Evolutionary conservation across 2,113 vertebrate species (phyloP).

Genomic region (Elgaria multicarinata): DNA sequence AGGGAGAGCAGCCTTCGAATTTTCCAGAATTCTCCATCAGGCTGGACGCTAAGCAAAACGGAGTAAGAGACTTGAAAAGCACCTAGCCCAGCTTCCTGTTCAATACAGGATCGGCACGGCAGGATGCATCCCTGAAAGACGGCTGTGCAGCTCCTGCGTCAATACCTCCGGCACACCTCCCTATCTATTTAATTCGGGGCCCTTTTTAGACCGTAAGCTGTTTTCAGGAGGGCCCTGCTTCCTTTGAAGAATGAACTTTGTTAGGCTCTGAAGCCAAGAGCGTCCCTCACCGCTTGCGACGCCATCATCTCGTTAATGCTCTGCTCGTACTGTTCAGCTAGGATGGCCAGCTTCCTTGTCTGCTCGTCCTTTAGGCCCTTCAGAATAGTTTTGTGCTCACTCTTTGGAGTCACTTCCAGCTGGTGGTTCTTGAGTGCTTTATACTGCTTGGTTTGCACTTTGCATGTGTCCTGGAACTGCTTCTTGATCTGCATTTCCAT

Average conservation of each 20-base stretch:
- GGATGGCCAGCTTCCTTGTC: constrained; percentile 97
- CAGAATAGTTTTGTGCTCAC: constrained; percentile 97
- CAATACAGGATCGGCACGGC: background rate
- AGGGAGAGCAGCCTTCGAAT: too few relatives aligned
- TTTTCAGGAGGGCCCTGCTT: background rate
- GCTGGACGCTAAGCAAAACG: too few relatives aligned
- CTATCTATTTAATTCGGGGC: background rate
- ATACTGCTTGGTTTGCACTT: constrained; percentile 99
- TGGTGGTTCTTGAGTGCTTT: constrained; percentile 99
- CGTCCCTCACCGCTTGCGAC: constrained; percentile 90
- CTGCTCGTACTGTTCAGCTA: constrained; percentile 99
- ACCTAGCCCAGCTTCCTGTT: background rate
- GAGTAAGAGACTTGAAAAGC: too few relatives aligned
- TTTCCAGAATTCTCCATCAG: too few relatives aligned
- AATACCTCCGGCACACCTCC: background rate
- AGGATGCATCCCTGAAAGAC: background rate
- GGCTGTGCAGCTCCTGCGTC: background rate
- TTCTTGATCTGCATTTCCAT: constrained; percentile 99
- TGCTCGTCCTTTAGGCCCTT: constrained; percentile 99
- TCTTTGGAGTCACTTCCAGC: constrained; percentile 98
- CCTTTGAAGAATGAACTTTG: background rate
- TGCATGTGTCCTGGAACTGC: constrained; percentile 99
- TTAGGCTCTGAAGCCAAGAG: background rate
- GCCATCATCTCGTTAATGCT: constrained; percentile 99
- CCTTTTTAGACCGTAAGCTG: background rate